Evolutionary conservation across 2,797 vertebrate genomes (phyloP), one percentile per base, ranked within the genome.

Genomic region (Hemitrygon akajei): DNA sequence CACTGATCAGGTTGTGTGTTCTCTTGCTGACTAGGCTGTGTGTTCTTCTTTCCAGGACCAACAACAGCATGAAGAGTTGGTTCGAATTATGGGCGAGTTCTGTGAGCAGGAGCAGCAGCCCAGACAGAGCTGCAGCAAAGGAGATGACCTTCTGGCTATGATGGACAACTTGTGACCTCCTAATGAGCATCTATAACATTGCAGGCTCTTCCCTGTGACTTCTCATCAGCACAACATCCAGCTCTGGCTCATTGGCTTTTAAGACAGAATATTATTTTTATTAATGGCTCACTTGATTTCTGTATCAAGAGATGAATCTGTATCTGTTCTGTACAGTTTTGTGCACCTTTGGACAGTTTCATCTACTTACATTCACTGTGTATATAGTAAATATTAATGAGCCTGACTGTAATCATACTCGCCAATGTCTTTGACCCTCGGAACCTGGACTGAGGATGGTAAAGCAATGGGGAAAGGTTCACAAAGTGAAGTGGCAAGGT

Each of bases 101-200:
- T 97, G 96, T 18, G 96, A 97, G 93, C 95, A 94, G 0, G 97
- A 95, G 91, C 86, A 73, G 71, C 97, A 97, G 94, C 95, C 96
- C 0, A 95, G 95, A 30, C 94, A 87, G 93, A 96, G 95, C 56
- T 71, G 95, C 96, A 98, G 95, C 96, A 99, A 99, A 95, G 99
- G 98, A 58, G 98, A 98, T 1, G 98, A 99, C 94, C 96, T 99
- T 94, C 96, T 99, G 94, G 98, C 98, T 82, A 97, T 99, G 97
- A 99, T 99, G 98, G 99, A 99, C 7, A 97, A 97, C 60, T 96
- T 98, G 94, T 98, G 97, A 98, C 82, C 0, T 22, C 30, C 63
- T 56, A 16, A 56, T 86, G 14, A 80, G 79, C 82, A 86, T 27
- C 56, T 60, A 25, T 58, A 56, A 56, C 0, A 30, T 58, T 14